Percentiles rank a stretch among this genome's conserved stretches.
phyloP scores from a whole-genome alignment of 2,888 invertebrate species.

The Sabatieria punctata region DNA sequence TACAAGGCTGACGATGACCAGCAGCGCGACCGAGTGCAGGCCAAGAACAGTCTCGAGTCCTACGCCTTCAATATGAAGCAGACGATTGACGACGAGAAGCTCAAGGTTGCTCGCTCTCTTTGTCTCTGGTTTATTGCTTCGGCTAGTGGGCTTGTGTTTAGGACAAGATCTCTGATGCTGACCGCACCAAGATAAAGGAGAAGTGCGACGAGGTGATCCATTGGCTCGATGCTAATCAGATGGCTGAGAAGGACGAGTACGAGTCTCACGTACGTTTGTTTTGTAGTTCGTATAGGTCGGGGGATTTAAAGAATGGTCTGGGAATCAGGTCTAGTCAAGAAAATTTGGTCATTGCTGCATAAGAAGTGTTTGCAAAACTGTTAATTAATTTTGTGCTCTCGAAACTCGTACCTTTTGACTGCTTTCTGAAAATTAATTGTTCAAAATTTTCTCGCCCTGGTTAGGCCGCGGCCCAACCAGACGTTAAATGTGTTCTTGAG shows the following conservation, averaged over 20 bases:
- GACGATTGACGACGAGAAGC: conserved; percentile 68
- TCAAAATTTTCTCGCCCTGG: too few species aligned
- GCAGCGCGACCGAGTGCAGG: conserved; percentile 44
- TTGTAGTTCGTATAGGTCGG: too few species aligned
- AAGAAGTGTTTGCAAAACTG: too few species aligned
- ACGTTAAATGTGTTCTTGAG: too few species aligned
- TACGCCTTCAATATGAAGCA: conserved; percentile 92
- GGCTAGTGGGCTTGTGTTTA: conserved; percentile 38
- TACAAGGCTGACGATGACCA: conserved; percentile 52
- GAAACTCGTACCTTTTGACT: too few species aligned
- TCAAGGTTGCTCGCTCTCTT: conserved; percentile 30
- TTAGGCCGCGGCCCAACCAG: too few species aligned
- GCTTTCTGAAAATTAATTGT: too few species aligned
- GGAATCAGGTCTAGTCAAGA: too few species aligned
- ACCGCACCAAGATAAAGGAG: conserved; percentile 60
- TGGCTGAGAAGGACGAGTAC: conserved; percentile 83
- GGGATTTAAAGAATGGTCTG: too few species aligned
- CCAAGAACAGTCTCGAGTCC: conserved; percentile 69
- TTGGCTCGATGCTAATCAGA: conserved; percentile 44
- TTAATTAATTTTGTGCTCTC: too few species aligned
- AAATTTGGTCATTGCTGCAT: too few species aligned
- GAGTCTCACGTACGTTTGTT: too few species aligned
- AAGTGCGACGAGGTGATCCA: conserved; percentile 75
- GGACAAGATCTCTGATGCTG: conserved; percentile 65
- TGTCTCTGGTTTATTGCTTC: background rate